A percentile compares a stretch with the other conserved stretches of the same genome.
These are phyloP conservation scores for Hydrozoanthus gracilis DNA, from an alignment of 92 coral and sea anemone genomes.

Conservation along the genomic window DNA sequence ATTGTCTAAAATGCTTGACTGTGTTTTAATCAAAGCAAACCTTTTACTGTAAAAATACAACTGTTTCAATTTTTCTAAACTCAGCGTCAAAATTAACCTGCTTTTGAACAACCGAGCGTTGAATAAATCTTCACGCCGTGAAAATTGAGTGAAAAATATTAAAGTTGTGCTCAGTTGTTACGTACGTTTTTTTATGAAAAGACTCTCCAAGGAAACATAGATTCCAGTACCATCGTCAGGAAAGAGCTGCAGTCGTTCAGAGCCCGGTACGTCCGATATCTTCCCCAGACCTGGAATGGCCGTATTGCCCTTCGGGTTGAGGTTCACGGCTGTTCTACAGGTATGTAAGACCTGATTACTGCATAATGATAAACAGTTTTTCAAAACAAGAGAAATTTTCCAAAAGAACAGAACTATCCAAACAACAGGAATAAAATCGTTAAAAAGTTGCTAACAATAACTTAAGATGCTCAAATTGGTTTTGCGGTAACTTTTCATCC, in stretches of 20 bases:
- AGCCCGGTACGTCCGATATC: constrained; percentile 69
- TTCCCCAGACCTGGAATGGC: constrained; percentile 80
- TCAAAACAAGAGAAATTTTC: background rate
- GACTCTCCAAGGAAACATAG: constrained; percentile 80
- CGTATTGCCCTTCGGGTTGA: constrained; percentile 79
- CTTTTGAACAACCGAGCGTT: background rate
- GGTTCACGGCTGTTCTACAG: constrained; percentile 74
- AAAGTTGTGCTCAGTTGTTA: background rate
- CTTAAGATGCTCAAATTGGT: no score
- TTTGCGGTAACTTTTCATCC: no score
- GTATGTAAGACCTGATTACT: constrained; percentile 28
- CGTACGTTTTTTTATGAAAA: background rate
- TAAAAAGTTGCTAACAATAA: no score
- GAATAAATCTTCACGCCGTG: background rate
- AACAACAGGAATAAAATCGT: background rate
- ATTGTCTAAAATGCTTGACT: background rate
- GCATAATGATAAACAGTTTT: no score
- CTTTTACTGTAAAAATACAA: background rate
- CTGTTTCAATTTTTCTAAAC: background rate
- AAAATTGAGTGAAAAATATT: background rate
- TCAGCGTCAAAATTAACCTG: background rate
- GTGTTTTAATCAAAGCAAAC: background rate
- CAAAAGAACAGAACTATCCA: background rate
- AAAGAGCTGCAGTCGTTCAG: constrained; percentile 62
- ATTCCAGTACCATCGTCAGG: constrained; percentile 69